Evolutionary conservation across 2,797 vertebrate species (phyloP), one percentile per base, ranked within the genome.

Genomic region (Eurystomus glaucurus): DNA sequence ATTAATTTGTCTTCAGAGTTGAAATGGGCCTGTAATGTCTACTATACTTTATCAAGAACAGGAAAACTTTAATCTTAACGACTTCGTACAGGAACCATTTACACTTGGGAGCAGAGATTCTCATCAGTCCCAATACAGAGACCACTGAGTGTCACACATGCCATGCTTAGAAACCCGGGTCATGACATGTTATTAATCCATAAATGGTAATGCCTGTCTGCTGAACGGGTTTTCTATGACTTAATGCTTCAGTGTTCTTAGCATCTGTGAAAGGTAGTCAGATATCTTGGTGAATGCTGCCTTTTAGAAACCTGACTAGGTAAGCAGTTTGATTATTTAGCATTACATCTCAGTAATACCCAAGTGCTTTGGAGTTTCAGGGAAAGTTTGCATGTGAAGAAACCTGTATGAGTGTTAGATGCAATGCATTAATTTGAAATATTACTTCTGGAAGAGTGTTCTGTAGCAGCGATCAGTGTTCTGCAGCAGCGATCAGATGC

Each of bases 21-120:
- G 0, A n/a, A 0, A 1, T 29, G 69, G 25, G 58, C 62, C 6
- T 11, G 14, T 21, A 43, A 43, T 0, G 16, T 33, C 6, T 37
- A 46, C 23, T 22, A 16, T 26, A 60, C 26, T 66, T 72, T 6
- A 61, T 4, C 6, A 65, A 88, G 51, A 83, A 31, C 2, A 71
- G 37, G 11, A 64, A 68, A 75, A 52, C 8, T 17, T 75, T 14
- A 1, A 51, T 52, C 43, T 45, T 50, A 57, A 22, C 39, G 9
- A 61, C n/a, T 69, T 65, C 2, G 21, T 37, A 61, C 5, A 54
- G 8, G 25, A 90, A 14, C 3, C 21, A 9, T 33, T 92, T 23
- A n/a, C 41, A 58, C 14, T 13, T 19, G 14, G 9, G 14, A 89
- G 14, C 5, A 55, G 13, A 25, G 28, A 48, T 55, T 66, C 31